Percentiles rank a stretch among this genome's conserved stretches.
These are phyloP conservation scores for Atrichornis clamosus DNA, from an alignment of 2,113 vertebrate species.

Conservation along the genomic window DNA sequence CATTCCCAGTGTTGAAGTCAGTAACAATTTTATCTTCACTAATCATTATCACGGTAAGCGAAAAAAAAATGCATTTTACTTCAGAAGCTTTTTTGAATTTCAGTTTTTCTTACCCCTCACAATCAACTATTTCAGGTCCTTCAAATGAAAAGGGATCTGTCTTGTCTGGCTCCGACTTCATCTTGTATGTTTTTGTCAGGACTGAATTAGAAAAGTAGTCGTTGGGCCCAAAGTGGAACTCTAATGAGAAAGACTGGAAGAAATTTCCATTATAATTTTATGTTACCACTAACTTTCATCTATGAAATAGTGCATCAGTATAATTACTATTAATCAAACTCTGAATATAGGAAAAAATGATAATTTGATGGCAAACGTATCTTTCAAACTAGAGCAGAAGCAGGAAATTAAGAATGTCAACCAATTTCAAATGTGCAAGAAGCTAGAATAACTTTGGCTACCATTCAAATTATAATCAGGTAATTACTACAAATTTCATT, in stretches of 20 bases:
- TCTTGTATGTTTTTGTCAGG: constrained; percentile 96
- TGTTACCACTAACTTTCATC: neutral
- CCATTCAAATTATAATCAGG: neutral
- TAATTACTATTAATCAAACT: neutral
- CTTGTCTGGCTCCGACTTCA: constrained; percentile 93
- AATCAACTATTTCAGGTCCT: constrained; percentile 96
- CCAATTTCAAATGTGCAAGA: neutral
- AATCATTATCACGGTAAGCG: neutral
- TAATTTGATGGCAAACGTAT: neutral
- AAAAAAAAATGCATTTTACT: neutral
- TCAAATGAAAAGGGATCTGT: constrained; percentile 95
- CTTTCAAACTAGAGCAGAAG: neutral
- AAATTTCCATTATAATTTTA: constrained; percentile 5
- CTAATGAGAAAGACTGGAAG: constrained; percentile 91
- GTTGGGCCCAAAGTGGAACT: constrained; percentile 96
- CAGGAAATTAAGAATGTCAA: neutral
- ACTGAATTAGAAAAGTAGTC: constrained; percentile 91
- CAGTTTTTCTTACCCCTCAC: constrained; percentile 87
- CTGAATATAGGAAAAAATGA: neutral
- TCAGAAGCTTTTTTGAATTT: neutral
- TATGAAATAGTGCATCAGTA: neutral
- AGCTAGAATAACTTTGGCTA: neutral
- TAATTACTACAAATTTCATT: neutral
- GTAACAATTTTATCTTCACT: neutral
- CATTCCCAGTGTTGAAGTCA: neutral